phyloP scores from a whole-genome alignment of 2,113 vertebrate genomes.

The Aix galericulata region DNA sequence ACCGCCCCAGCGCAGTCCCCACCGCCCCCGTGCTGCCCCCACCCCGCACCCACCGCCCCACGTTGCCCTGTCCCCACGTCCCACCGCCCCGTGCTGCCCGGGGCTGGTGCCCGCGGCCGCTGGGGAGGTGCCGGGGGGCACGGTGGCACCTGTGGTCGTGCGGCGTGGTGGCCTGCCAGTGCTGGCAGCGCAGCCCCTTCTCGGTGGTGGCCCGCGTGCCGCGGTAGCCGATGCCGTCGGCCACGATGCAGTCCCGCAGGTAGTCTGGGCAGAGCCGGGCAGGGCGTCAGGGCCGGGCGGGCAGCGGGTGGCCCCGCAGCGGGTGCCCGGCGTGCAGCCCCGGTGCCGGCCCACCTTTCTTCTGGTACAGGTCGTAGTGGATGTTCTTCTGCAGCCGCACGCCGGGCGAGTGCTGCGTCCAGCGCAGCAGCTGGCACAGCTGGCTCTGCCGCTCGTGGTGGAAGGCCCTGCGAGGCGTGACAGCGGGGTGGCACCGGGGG shows the following conservation, averaged over 20 bases:
- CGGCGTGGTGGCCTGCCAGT: constrained; percentile 89
- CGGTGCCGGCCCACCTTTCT: constrained; percentile 83
- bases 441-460: constrained; percentile 84
- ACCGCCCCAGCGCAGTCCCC: rapidly evolving
- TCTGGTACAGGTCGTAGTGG: constrained; percentile 92
- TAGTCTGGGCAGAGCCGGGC: constrained; percentile 78
- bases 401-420: constrained; percentile 83
- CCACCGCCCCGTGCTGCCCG: not conserved
- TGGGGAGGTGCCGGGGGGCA: not conserved
- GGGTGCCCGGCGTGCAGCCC: rapidly evolving
- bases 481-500: rapidly evolving
- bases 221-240: constrained; percentile 84
- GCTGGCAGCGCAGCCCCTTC: constrained; percentile 86
- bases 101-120: not conserved
- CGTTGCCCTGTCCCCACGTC: not conserved
- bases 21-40: not conserved
- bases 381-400: constrained; percentile 86
- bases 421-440: constrained; percentile 87
- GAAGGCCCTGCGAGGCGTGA: constrained; percentile 82
- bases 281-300: not conserved
- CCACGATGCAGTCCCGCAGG: constrained; percentile 87
- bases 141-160: constrained; percentile 88
- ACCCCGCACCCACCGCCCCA: not conserved
- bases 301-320: not conserved
- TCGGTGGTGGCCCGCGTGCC: constrained; percentile 82